A percentile compares a stretch with the other conserved stretches of the same genome.
Conservation (phyloP, 2,888 invertebrate species). For the Disparrhopalites patrizii region DNA sequence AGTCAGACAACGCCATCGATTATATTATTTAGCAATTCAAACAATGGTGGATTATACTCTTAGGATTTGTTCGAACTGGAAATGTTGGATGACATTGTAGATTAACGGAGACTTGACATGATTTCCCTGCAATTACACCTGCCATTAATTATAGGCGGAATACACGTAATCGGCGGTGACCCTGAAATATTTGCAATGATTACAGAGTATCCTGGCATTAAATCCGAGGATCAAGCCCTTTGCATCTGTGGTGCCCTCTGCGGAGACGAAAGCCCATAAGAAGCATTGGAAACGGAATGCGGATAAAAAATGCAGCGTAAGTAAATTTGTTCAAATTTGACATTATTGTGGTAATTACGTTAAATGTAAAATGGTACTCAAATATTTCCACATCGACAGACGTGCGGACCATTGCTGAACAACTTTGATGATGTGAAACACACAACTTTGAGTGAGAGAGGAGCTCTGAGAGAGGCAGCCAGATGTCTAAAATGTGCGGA, state of each 20-base stretch:
- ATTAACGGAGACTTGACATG: too few relatives aligned
- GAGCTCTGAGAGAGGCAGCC: conserved; percentile 82
- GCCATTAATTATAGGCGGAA: too few relatives aligned
- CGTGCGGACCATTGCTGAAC: conserved; percentile 67
- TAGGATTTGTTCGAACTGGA: too few relatives aligned
- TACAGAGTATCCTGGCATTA: conserved; percentile 76
- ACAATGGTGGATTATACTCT: too few relatives aligned
- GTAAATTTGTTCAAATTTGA: conserved; percentile 48
- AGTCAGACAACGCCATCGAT: too few relatives aligned
- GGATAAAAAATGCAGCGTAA: conserved; percentile 77
- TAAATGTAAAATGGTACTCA: too few relatives aligned
- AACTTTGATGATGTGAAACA: conserved; percentile 97
- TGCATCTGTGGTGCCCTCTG: conserved; percentile 77
- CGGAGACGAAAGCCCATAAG: conserved; percentile 78
- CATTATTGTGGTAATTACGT: neutral
- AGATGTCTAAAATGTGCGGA: conserved; percentile 89
- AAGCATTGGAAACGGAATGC: conserved; percentile 93
- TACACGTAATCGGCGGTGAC: too few relatives aligned
- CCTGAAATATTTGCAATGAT: conserved; percentile 44
- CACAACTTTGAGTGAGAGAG: conserved; percentile 92
- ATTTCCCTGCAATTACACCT: too few relatives aligned
- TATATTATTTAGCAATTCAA: too few relatives aligned
- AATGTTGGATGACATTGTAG: too few relatives aligned
- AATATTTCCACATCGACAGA: too few relatives aligned
- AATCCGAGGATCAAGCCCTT: conserved; percentile 78